Evolutionary conservation across 2,797 vertebrate genomes (phyloP), one percentile per base, ranked within the genome.

Genomic region (Neoniphon sammara): DNA sequence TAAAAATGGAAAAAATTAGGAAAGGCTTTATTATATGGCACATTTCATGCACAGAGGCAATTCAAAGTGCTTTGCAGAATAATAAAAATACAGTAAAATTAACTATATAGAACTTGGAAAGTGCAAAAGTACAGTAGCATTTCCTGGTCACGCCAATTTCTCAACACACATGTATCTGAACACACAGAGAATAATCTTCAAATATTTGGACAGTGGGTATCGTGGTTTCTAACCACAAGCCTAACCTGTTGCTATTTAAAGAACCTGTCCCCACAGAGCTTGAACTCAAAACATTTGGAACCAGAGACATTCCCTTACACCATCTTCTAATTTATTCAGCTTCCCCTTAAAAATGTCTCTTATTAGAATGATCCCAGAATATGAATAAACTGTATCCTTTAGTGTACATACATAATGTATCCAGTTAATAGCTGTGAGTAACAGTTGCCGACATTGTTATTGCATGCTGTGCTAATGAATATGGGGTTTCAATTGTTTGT

Each of bases 401-500:
- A 34, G 31, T 2, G 31, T 27, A 11, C 11, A 62, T 42, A 7
- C 36, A 61, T 39, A 8, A 57, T 15, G n/a, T 4, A 10, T 31
- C n/a, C 8, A 60, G 5, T 53, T 21, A 53, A 21, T 39, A 47
- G 15, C 46, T 47, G 15, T 47, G 6, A 47, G 1, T 23, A 9
- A 4, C 6, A 50, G 10, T 44, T 46, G 1, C 62, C 12, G 9
- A 58, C 56, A 64, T 66, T 15, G 6, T 27, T 39, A 7, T 53
- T 12, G 21, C 20, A 10, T 69, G 20, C 23, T 31, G 3, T 44
- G 6, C 18, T 64, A 18, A 27, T 52, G 4, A 5, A 27, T 11
- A 39, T 34, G 31, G 31, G 31, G 23, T 72, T 70, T 46, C 23
- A 11, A 17, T 25, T 18, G 17, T 69, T n/a, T 69, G 39, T 50